Evolutionary conservation across 1,140 invertebrate genomes (phyloP).

Genomic region (Bombus cullumanus): DNA sequence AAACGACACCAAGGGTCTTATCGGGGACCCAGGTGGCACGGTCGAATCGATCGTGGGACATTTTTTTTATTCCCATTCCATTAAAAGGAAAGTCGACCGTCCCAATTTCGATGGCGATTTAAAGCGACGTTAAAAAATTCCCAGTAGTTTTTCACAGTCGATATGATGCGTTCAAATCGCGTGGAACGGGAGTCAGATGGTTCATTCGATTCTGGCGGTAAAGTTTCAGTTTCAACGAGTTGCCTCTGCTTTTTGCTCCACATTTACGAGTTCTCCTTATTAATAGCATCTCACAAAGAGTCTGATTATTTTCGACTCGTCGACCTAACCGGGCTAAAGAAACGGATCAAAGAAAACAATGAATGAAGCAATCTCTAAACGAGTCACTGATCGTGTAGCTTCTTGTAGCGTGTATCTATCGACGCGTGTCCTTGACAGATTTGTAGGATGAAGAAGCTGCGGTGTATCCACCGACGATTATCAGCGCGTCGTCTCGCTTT

Average conservation of each 20-base stretch:
- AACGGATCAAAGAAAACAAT: conserved; percentile 2
- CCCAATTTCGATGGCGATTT: not conserved
- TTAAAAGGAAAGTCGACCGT: not conserved
- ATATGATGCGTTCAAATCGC: not conserved
- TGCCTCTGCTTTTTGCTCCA: not conserved
- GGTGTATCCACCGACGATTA: conserved; percentile 1
- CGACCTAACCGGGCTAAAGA: not conserved
- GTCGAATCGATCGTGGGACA: not conserved
- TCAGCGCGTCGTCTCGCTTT: conserved; percentile 48
- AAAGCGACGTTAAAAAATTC: not conserved
- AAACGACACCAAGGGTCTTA: not conserved
- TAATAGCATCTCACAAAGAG: not conserved
- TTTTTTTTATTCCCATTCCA: not conserved
- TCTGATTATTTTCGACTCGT: conserved; percentile 22
- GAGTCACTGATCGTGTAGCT: not conserved
- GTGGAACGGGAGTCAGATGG: not conserved
- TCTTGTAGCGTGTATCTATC: conserved; percentile 2
- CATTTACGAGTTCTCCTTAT: not conserved
- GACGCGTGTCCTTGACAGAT: conserved; percentile 38
- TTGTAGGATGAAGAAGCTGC: conserved; percentile 4
- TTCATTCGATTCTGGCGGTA: not conserved
- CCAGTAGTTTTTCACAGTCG: not conserved
- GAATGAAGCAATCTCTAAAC: conserved; percentile 5
- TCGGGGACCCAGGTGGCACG: conserved; percentile 11
- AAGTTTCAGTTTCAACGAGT: not conserved